Evolutionary conservation across 2,113 vertebrate species (phyloP), one percentile per base, ranked within the genome.

Genomic region (Alethe diademata): DNA sequence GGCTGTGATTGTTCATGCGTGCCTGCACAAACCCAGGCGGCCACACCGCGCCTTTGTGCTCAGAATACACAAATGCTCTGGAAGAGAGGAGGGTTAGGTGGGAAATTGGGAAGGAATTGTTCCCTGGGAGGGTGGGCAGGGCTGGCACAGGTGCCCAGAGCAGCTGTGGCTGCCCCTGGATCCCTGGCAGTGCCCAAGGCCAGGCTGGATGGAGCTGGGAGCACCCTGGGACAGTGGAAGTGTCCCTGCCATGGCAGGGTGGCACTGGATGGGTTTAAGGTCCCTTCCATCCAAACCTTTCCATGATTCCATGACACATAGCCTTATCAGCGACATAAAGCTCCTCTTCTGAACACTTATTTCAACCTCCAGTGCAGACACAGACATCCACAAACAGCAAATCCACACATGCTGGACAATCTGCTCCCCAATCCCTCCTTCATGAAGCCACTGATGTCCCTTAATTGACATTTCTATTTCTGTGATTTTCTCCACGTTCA

Each of bases 1-100:
- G 69, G 71, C 40, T 38, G 15, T 0, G 11, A 14, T 5, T 6
- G 2, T 9, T 42, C 69, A 5, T 2, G 25, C 36, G 0, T 40
- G 38, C 65, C 9, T 33, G 26, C 17, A 69, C n/a, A 56, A 5
- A 47, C 12, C 56, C 51, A 7, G 6, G 70, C 67, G 51, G 48
- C 26, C 45, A 60, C 33, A 0, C 47, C 19, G 43, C 25, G 18
- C 28, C 48, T 45, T 6, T 48, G 73, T 10, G 33, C 31, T n/a
- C 51, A 10, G 28, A 47, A 29, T 3, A 9, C n/a, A 73, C 78
- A 61, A 45, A 48, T 3, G 6, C 38, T 14, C 38, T 8, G 53
- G 4, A 3, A 29, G 45, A n/a, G 23, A n/a, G 11, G 13, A 5
- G 53, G 11, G 2, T 53, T 17, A 3, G 14, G 4, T 25, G 29